phyloP scores from a whole-genome alignment of 2,113 vertebrate genomes.

The Nipponia nippon region DNA sequence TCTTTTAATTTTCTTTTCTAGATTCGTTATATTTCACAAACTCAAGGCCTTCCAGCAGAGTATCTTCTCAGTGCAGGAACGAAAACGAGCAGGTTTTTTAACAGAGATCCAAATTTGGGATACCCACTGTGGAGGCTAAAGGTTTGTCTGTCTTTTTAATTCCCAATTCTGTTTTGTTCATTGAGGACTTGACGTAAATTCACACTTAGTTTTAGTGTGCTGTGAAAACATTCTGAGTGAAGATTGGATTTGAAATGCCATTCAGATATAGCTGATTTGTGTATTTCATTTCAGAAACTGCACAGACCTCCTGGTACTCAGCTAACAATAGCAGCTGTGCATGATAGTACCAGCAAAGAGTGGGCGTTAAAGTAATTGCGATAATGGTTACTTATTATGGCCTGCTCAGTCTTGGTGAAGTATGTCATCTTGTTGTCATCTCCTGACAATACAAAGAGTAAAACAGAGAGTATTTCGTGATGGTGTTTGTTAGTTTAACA shows the following conservation, averaged over 20 bases:
- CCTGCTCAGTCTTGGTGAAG: conserved; percentile 6
- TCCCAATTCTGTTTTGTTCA: neutral
- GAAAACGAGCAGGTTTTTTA: conserved; percentile 97
- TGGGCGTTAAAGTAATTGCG: neutral
- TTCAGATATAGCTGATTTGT: neutral
- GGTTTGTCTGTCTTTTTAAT: conserved; percentile 73
- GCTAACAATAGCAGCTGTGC: neutral
- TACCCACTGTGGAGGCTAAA: conserved; percentile 97
- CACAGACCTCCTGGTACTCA: neutral
- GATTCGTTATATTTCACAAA: conserved; percentile 99
- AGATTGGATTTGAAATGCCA: neutral
- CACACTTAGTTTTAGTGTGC: neutral
- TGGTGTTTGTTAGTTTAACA: neutral
- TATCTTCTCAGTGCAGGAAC: conserved; percentile 97
- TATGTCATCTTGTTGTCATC: conserved; percentile 19
- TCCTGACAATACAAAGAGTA: neutral
- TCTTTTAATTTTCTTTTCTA: conserved; percentile 60
- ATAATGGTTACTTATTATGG: conserved; percentile 15
- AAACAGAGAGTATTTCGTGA: neutral
- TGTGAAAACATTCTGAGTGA: neutral
- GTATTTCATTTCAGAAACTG: neutral
- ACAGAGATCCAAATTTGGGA: conserved; percentile 92
- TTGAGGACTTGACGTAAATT: neutral
- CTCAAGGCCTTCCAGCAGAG: conserved; percentile 95
- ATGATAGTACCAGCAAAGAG: neutral